These are phyloP conservation scores for Nasonia oneida DNA, from an alignment of 2,888 invertebrate genomes.

Conservation along the genomic window DNA sequence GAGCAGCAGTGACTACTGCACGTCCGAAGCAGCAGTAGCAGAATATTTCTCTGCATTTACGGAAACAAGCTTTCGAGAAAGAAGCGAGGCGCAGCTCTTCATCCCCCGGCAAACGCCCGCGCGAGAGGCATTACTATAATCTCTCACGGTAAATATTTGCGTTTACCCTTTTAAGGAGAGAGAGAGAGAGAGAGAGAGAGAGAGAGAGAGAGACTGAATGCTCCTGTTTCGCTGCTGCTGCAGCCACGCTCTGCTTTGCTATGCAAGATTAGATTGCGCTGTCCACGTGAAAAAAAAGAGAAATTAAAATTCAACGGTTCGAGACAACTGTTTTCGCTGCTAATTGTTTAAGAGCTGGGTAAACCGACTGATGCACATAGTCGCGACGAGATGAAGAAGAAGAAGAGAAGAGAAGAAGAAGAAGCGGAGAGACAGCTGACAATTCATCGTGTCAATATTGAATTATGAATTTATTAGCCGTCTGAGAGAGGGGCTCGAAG, in stretches of 20 bases:
- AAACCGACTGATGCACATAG: constrained; percentile 67
- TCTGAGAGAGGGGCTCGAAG: constrained; percentile 40
- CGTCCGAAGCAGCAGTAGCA: background rate
- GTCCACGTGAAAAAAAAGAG: background rate
- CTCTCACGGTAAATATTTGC: constrained; percentile 72
- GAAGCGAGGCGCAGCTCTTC: constrained; percentile 18
- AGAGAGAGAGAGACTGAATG: constrained; percentile 45
- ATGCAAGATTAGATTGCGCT: constrained; percentile 48
- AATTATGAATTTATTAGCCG: constrained; percentile 75
- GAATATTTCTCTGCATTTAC: constrained; percentile 55
- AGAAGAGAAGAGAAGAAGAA: constrained; percentile 14
- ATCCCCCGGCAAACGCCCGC: constrained; percentile 13
- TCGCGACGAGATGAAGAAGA: constrained; percentile 66
- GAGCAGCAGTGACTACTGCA: background rate
- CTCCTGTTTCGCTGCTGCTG: constrained; percentile 19
- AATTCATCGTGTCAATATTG: constrained; percentile 76
- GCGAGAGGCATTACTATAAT: constrained; percentile 67
- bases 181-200: too few relatives aligned
- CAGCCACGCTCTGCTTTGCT: constrained; percentile 1
- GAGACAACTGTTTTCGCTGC: constrained; percentile 69
- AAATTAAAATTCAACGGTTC: background rate
- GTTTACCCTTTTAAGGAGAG: constrained; percentile 63
- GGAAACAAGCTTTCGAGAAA: constrained; percentile 45
- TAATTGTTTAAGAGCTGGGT: constrained; percentile 75
- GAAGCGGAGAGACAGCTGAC: constrained; percentile 65